A percentile compares a stretch with the other conserved stretches of the same genome.
Evolutionary conservation across 2,113 vertebrate species (phyloP).

Genomic region (Phrynocephalus versicolor): DNA sequence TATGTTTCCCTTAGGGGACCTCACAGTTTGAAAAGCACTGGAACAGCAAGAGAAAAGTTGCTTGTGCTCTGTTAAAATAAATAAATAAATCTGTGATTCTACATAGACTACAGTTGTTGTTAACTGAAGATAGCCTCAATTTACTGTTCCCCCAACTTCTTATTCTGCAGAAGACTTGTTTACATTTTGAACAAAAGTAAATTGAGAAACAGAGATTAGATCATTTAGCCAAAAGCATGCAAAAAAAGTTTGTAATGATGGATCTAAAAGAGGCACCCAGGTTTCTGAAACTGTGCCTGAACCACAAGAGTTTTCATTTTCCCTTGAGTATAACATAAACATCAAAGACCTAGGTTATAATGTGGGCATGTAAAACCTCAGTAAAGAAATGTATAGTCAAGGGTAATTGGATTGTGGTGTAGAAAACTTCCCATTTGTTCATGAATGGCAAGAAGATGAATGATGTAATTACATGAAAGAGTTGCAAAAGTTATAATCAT

Average conservation of each 20-base stretch:
- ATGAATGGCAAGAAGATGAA: constrained; percentile 5
- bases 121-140: neutral
- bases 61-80: neutral
- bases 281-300: constrained; percentile 11
- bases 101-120: neutral
- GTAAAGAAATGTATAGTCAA: constrained; percentile 24
- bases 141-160: neutral
- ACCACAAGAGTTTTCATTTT: constrained; percentile 12
- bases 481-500: constrained; percentile 14
- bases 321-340: neutral
- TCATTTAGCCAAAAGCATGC: constrained; percentile 7
- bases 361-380: neutral
- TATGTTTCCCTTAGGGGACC: constrained; percentile 36
- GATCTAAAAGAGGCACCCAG: constrained; percentile 6
- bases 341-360: neutral
- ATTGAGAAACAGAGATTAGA: neutral
- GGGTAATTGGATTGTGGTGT: neutral
- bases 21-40: constrained; percentile 29
- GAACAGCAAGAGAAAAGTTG: constrained; percentile 19
- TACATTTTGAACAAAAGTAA: neutral
- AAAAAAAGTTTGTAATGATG: neutral
- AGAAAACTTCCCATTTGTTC: constrained; percentile 7
- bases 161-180: neutral
- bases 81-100: neutral
- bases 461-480: constrained; percentile 17